phyloP scores from a whole-genome alignment of 2,888 invertebrate genomes.

The Leptopilina drosophilae region DNA sequence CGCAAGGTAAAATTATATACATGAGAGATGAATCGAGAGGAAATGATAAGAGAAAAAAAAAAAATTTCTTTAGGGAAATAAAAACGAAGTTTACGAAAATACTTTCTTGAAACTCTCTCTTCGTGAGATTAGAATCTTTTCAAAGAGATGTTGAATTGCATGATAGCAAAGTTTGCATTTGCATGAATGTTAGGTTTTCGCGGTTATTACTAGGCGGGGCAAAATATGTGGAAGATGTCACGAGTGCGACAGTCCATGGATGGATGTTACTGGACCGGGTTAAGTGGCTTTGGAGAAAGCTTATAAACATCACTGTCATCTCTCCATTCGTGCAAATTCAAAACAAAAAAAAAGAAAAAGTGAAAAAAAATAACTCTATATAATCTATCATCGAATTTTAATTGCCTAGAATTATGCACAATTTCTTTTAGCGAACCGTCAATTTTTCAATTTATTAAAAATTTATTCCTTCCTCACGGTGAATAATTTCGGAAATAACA shows the following conservation, averaged over 20 bases:
- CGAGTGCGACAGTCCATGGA: constrained; percentile 67
- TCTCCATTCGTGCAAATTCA: constrained; percentile 8
- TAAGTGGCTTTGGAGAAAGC: constrained; percentile 76
- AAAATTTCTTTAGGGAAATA: too few species aligned
- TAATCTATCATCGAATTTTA: constrained; percentile 5
- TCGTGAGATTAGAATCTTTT: neutral
- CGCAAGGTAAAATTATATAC: too few species aligned
- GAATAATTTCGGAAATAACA: too few species aligned
- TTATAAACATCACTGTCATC: constrained; percentile 38
- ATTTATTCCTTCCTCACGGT: too few species aligned
- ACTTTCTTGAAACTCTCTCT: constrained; percentile 6
- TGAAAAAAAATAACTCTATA: neutral
- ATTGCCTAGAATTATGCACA: neutral
- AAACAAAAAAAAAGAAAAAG: neutral
- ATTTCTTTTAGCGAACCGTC: too few species aligned
- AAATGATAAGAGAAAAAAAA: too few species aligned
- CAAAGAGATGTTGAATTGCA: neutral
- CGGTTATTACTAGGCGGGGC: constrained; percentile 43
- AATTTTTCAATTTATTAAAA: too few species aligned
- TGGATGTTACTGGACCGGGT: constrained; percentile 76
- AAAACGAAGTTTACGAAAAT: neutral
- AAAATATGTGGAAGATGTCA: constrained; percentile 61
- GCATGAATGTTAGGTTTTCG: constrained; percentile 39
- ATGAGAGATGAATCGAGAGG: too few species aligned
- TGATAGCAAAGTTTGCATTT: constrained; percentile 17